Base-by-base conservation (phyloP, 2,797 vertebrate species). In the Esox lucius region DNA sequence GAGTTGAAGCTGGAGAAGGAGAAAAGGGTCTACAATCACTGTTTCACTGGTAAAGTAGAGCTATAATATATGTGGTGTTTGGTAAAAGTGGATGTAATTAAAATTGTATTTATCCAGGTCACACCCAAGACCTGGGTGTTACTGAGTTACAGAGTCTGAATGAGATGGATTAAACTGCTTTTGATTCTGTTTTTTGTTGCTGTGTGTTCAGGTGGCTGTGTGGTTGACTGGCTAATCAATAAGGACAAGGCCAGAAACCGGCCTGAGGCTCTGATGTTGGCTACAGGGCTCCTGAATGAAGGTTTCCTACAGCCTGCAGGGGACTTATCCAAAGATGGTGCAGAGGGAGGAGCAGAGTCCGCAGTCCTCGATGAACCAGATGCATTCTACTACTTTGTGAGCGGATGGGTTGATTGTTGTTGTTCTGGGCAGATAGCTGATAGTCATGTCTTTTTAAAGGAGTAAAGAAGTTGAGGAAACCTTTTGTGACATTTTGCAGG, bases 351-450 rank as follows among this genome's bases (percentile, higher is more conserved):
- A 0, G 86, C 94, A 4, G 95, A 97, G 46, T 91, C 87, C 1
- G 80, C 91, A 35, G 94, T 98, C 74, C 86, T 98, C 69, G 97
- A 99, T 81, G 86, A 95, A 4, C 75, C 89, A 0, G 92, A 94
- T 39, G 97, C 97, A 62, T 93, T 96, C 73, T 99, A 99, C 84
- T 99, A 97, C 85, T 99, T 99, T 91, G 98, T 99, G 86, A 96
- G 97, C 48, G 46, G 26, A 46, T 48, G 51, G 24, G 13, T 26
- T 31, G 49, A 9, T 31, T 65, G 16, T 65, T 65, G 62, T 33
- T 5, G 26, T 31, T 17, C 42, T 12, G 8, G 56, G 4, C 28
- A 33, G 28, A 13, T 64, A 15, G 15, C 31, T 13, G 49, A 6
- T 75, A 26, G n/a, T 48, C 12, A 46, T 22, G 15, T 39, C 31